These are phyloP conservation scores for Aporophyla lueneburgensis DNA, from an alignment of 2,888 invertebrate genomes.

Conservation along the genomic window DNA sequence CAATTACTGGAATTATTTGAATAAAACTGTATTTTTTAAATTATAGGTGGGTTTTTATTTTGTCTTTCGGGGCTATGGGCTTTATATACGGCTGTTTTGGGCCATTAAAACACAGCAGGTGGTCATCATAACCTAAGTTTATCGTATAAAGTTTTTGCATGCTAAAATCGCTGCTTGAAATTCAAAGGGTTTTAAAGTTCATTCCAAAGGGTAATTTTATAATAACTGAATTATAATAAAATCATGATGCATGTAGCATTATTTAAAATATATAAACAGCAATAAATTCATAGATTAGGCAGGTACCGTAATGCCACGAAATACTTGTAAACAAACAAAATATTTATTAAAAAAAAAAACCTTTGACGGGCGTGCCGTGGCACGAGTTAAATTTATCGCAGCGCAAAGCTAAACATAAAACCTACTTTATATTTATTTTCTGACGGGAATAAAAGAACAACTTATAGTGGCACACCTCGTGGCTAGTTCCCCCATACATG, in stretches of 20 bases:
- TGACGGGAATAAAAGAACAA: slow-evolving; percentile 7
- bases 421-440: slow-evolving; percentile 16
- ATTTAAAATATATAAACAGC: too few species aligned
- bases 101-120: neutral
- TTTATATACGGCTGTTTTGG: neutral
- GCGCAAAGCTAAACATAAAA: slow-evolving; percentile 15
- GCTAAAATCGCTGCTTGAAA: neutral
- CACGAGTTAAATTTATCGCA: slow-evolving; percentile 21
- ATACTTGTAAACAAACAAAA: too few species aligned
- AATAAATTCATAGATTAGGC: too few species aligned
- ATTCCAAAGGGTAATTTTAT: too few species aligned
- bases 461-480: slow-evolving; percentile 1
- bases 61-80: slow-evolving; percentile 9
- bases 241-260: too few species aligned
- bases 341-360: too few species aligned
- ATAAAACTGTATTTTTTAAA: slow-evolving; percentile 25
- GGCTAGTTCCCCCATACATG: neutral
- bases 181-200: neutral
- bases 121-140: neutral
- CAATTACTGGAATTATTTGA: slow-evolving; percentile 4
- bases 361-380: too few species aligned
- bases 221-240: too few species aligned
- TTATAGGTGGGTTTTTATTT: slow-evolving; percentile 19
- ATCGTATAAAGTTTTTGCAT: neutral
- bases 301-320: too few species aligned